These are phyloP conservation scores for Eubasilissa regina DNA, from an alignment of 1,140 invertebrate species.

Conservation along the genomic window DNA sequence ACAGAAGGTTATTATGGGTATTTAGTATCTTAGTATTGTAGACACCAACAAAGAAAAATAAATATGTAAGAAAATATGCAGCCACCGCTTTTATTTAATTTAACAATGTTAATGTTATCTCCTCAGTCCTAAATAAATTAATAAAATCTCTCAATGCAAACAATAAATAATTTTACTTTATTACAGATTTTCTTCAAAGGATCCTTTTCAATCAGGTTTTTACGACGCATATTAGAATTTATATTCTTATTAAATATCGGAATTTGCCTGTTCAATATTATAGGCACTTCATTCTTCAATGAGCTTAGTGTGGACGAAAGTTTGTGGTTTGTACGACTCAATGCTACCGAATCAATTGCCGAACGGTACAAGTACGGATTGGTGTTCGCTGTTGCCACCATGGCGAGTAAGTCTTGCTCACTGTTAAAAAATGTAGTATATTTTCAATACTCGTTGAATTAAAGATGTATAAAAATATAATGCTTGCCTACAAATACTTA, in stretches of 20 bases:
- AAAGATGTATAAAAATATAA: no score
- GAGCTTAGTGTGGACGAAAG: background rate
- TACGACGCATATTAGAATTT: conserved; percentile 8
- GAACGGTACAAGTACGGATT: conserved; percentile 7
- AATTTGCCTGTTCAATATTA: conserved; percentile 28
- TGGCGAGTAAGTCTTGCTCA: conserved; percentile 20
- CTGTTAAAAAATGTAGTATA: no score
- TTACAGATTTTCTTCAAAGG: conserved; percentile 10
- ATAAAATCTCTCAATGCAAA: no score
- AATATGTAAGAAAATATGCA: no score
- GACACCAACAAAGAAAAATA: no score
- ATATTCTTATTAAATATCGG: conserved; percentile 1
- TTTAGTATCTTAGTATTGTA: no score
- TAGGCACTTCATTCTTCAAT: background rate
- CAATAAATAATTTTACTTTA: background rate
- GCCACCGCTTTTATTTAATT: no score
- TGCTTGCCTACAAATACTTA: no score
- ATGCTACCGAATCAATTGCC: background rate
- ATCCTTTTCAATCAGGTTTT: conserved; percentile 5
- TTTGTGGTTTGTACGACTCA: background rate
- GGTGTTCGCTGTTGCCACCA: conserved; percentile 1
- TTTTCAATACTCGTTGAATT: no score
- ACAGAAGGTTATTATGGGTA: no score
- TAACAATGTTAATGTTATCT: no score
- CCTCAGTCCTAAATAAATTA: no score